Conservation (phyloP, 2,797 vertebrate species). For the Sebastes iracundus region DNA sequence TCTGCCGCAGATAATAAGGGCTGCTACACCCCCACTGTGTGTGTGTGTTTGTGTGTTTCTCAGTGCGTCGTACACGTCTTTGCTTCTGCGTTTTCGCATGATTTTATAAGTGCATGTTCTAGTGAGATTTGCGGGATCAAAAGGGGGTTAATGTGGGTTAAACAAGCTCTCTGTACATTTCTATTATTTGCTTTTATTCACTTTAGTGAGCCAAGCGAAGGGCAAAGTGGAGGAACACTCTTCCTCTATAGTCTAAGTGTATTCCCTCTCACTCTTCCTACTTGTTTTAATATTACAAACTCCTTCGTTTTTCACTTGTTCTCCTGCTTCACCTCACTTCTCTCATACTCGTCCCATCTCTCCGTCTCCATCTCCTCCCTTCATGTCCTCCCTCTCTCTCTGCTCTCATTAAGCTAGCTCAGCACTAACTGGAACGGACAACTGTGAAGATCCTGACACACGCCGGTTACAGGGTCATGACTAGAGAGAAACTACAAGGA, state of each 20-base stretch:
- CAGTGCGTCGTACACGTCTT: background rate
- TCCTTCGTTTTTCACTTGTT: background rate
- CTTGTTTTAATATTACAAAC: background rate
- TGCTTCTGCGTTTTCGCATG: background rate
- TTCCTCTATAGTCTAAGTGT: background rate
- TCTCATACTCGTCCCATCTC: conserved; percentile 10
- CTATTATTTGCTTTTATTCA: background rate
- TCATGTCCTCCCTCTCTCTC: conserved; percentile 33
- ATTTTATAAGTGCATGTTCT: background rate
- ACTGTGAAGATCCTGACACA: conserved; percentile 63
- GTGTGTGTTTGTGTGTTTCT: background rate
- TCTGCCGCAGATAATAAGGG: conserved; percentile 22
- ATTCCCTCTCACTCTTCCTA: background rate
- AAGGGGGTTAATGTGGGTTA: conserved; percentile 36
- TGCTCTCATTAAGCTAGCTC: conserved; percentile 75
- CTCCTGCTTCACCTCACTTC: conserved; percentile 9
- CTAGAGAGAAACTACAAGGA: conserved; percentile 21
- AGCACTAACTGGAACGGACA: conserved; percentile 75
- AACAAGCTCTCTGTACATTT: background rate
- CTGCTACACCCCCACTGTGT: background rate
- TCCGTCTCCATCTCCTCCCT: conserved; percentile 28
- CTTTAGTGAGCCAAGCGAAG: background rate
- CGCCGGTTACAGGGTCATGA: conserved; percentile 60
- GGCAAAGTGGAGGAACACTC: background rate
- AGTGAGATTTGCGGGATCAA: conserved; percentile 9